These are phyloP conservation scores for Eutrigla gurnardus DNA, from an alignment of 2,797 vertebrate genomes.

Conservation along the genomic window DNA sequence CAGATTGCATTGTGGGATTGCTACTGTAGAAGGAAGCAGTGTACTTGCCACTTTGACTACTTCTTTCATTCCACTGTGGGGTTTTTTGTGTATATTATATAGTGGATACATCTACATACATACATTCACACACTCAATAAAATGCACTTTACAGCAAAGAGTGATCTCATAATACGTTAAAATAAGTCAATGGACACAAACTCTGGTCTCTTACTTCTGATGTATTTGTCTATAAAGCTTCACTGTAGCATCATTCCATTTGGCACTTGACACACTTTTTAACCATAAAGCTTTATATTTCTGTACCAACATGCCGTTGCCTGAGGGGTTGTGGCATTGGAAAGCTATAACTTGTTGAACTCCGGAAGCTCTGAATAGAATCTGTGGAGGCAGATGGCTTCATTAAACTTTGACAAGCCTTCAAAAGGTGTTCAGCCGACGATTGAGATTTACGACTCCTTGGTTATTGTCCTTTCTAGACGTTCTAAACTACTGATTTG, in stretches of 20 bases:
- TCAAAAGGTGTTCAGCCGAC: constrained; percentile 33
- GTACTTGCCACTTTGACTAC: too few relatives aligned
- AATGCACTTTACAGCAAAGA: not conserved
- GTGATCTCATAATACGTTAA: not conserved
- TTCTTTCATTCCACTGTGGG: too few relatives aligned
- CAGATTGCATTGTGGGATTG: not conserved
- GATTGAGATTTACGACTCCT: constrained; percentile 61
- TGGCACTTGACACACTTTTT: too few relatives aligned
- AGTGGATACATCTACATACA: not conserved
- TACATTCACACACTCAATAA: not conserved
- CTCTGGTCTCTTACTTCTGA: not conserved
- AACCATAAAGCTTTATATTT: not conserved
- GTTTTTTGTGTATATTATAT: not conserved
- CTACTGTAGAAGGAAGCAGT: not conserved
- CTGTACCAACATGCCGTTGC: not conserved
- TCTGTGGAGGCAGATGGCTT: constrained; percentile 64
- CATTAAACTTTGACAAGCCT: constrained; percentile 66
- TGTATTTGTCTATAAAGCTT: too few relatives aligned
- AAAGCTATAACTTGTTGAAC: constrained; percentile 17
- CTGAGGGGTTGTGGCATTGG: constrained; percentile 2
- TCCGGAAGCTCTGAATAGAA: constrained; percentile 31
- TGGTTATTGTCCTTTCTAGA: constrained; percentile 57
- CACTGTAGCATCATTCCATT: too few relatives aligned
- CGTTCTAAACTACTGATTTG: constrained; percentile 55
- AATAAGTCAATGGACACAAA: not conserved